phyloP scores from a whole-genome alignment of 2,888 invertebrate genomes.

The Ischnus inquisitorius region DNA sequence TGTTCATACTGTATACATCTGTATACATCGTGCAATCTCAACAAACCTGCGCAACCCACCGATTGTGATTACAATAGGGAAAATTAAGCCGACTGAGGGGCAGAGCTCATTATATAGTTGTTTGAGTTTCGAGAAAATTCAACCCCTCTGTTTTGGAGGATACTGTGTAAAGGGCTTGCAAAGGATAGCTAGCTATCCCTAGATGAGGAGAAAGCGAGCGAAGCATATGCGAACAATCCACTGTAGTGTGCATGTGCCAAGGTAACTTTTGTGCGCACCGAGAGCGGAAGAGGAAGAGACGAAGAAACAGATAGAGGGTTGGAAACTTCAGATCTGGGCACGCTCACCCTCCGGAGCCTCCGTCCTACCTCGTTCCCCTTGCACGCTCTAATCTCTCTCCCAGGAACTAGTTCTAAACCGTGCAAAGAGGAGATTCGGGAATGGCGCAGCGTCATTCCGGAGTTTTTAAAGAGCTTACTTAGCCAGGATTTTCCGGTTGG shows the following conservation, averaged over 20 bases:
- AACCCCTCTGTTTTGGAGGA: constrained; percentile 28
- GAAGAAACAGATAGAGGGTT: constrained; percentile 25
- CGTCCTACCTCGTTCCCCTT: constrained; percentile 23
- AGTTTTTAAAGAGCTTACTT: constrained; percentile 68
- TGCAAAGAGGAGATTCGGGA: constrained; percentile 40
- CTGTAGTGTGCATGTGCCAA: constrained; percentile 54
- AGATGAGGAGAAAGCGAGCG: constrained; percentile 36
- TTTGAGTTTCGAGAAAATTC: constrained; percentile 60
- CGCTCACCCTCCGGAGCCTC: constrained; percentile 10
- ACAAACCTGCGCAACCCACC: neutral
- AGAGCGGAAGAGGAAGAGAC: constrained; percentile 22
- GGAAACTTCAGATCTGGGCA: constrained; percentile 42
- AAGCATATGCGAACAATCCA: constrained; percentile 52
- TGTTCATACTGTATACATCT: neutral
- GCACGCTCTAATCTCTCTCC: constrained; percentile 59
- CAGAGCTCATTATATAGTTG: constrained; percentile 61
- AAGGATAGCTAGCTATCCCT: no score
- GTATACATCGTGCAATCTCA: neutral
- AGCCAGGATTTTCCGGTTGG: constrained; percentile 63
- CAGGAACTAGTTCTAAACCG: constrained; percentile 55
- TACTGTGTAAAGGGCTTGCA: constrained; percentile 24
- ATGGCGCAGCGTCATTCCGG: constrained; percentile 57
- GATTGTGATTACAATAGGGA: constrained; percentile 26
- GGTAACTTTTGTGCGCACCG: constrained; percentile 45
- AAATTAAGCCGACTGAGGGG: constrained; percentile 1